Evolutionary conservation across 2,797 vertebrate species (phyloP).

Genomic region (Cossypha dichroa): DNA sequence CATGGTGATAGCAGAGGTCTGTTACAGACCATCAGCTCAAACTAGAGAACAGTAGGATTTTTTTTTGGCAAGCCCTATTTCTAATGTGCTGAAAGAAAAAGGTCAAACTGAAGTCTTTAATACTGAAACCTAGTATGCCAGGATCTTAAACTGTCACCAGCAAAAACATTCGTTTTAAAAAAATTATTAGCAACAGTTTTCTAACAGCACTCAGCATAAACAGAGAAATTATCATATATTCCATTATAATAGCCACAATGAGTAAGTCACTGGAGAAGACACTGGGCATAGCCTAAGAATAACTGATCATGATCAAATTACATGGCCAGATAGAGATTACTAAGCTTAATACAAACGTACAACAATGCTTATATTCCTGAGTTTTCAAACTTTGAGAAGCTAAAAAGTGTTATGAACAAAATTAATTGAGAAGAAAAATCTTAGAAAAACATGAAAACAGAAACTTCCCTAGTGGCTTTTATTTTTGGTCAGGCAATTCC

Average conservation of each 20-base stretch:
- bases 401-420: background rate
- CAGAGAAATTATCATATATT: background rate
- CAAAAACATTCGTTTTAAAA: accelerated
- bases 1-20: background rate
- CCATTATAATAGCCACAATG: background rate
- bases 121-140: background rate
- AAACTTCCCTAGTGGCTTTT: background rate
- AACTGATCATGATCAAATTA: background rate
- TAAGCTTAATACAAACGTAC: background rate
- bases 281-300: background rate
- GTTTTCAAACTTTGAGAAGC: background rate
- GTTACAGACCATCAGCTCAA: background rate
- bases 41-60: background rate
- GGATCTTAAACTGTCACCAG: background rate
- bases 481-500: background rate
- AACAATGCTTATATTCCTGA: background rate
- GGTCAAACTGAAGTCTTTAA: background rate
- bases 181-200: background rate
- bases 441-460: background rate
- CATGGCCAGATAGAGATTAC: background rate
- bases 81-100: background rate
- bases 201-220: background rate
- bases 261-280: background rate
- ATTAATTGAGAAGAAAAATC: background rate
- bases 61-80: background rate